Base-by-base conservation (phyloP, 2,113 vertebrate species). In the Hemicordylus capensis region DNA sequence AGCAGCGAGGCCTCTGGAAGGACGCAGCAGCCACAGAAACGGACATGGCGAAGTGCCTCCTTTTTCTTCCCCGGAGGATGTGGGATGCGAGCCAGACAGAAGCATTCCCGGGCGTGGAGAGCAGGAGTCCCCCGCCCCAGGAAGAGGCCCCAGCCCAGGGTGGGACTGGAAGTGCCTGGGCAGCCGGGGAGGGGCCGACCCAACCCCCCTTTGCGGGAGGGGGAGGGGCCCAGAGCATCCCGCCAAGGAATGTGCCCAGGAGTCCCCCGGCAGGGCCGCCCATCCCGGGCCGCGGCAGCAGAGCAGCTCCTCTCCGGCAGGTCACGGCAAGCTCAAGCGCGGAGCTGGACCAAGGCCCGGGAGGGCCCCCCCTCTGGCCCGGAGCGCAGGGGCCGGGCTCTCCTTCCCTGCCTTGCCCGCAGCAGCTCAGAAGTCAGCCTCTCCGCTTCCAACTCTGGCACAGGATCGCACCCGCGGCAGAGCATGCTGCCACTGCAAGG, bases 81-180 rank as follows among this genome's bases (percentile, higher is more conserved):
- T 74, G 85, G 91, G 92, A 93, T 80, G 80, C 0, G 0, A 44
- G 89, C 91, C 93, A 94, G 86, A 91, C 80, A 59, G 77, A 92
- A 86, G 87, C 88, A 80, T 89, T 91, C 80, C 10, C 86, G 86
- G 90, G 87, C 0, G 15, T 56, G 86, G 76, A 66, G 54, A 69
- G 37, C 42, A 19, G 58, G 54, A 88, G 19, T 51, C 48, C 44
- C 24, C 63, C 83, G 46, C 54, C 80, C 76, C 39, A 84, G 80
- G 59, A 54, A 63, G 42, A 87, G 76, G 48, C 48, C 26, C 66
- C 79, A 66, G 54, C 51, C 64, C 70, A 59, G 54, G 12, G 31
- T n/a, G n/a, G 59, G 20, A 31, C 39, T 51, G n/a, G 34, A 87
- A 54, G 0, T 9, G 39, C 4, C 20, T 34, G 34, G 22, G 31